Evolutionary conservation across 2,113 vertebrate genomes (phyloP).

Genomic region (Agapornis roseicollis): DNA sequence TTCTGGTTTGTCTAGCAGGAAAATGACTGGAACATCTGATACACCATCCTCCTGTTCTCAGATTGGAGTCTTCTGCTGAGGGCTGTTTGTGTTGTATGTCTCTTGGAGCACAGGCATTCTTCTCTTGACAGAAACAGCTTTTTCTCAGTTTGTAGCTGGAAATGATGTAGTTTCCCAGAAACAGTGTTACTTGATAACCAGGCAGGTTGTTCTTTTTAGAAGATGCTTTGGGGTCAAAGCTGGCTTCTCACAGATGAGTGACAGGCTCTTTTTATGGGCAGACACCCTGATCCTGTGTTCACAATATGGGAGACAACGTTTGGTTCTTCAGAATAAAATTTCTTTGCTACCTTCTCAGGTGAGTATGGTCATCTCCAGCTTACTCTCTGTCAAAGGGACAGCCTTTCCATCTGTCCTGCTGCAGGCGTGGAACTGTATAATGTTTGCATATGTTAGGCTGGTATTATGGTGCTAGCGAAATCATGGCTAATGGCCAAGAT

Average conservation of each 20-base stretch:
- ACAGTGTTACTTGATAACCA: not conserved
- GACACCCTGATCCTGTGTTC: accelerated
- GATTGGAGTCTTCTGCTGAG: not conserved
- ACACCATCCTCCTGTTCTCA: not conserved
- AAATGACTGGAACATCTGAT: not conserved
- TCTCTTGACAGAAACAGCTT: not conserved
- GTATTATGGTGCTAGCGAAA: not conserved
- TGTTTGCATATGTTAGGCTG: not conserved
- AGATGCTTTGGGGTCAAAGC: not conserved
- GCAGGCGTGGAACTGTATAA: not conserved
- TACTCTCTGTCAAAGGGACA: not conserved
- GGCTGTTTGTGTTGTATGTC: not conserved
- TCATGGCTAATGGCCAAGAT: not conserved
- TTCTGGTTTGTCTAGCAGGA: not conserved
- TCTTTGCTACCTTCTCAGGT: accelerated
- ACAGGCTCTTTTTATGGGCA: accelerated
- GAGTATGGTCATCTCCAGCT: not conserved
- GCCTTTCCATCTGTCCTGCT: not conserved
- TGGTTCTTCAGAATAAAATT: not conserved
- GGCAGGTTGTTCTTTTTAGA: not conserved
- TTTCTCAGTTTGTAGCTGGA: not conserved
- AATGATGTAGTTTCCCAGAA: not conserved
- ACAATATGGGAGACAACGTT: not conserved
- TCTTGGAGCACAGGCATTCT: not conserved
- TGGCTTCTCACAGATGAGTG: not conserved